Evolutionary conservation across 2,113 vertebrate species (phyloP), one percentile per base, ranked within the genome.

Genomic region (Nyctereutes procyonoides): DNA sequence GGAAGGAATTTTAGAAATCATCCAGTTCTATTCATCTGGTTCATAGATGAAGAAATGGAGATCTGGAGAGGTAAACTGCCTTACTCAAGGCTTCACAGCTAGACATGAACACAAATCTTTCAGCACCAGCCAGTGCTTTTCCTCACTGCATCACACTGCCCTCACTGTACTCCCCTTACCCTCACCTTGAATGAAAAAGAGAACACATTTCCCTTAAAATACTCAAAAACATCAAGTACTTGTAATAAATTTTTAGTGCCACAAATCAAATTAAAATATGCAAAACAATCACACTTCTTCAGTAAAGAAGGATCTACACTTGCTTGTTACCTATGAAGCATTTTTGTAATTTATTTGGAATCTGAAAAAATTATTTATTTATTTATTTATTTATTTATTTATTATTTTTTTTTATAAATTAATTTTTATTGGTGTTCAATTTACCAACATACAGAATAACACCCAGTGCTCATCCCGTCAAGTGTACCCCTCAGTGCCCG

Each of bases 181-280:
- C 56, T 48, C 19, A 73, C 11, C 24, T 69, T 32, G 55, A 62
- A 43, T 60, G 82, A 22, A 74, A 63, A n/a, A 19, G 17, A 71
- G 43, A 48, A 55, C 92, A 22, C 16, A 0, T 16, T 92, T 90
- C 55, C 4, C 15, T 90, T 95, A 85, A 94, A 88, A 69, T 77
- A 30, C 4, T 77, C 11, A 38, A 88, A 88, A 87, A 76, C 43
- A 16, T 74, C 63, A 67, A 79, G 14, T 28, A 16, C 7, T 90
- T 86, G 13, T 22, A 19, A 22, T 38, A 38, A 24, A 51, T 32
- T 86, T 79, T 92, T 87, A 32, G 4, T 28, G 28, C 3, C 28
- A 93, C 24, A 69, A 85, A 43, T 80, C 38, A 93, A 85, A 92
- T 58, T 51, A 93, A 95, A 97, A 81, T 28, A 22, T 63, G 8